Evolutionary conservation across 2,113 vertebrate species (phyloP).

Genomic region (Prunella himalayana): DNA sequence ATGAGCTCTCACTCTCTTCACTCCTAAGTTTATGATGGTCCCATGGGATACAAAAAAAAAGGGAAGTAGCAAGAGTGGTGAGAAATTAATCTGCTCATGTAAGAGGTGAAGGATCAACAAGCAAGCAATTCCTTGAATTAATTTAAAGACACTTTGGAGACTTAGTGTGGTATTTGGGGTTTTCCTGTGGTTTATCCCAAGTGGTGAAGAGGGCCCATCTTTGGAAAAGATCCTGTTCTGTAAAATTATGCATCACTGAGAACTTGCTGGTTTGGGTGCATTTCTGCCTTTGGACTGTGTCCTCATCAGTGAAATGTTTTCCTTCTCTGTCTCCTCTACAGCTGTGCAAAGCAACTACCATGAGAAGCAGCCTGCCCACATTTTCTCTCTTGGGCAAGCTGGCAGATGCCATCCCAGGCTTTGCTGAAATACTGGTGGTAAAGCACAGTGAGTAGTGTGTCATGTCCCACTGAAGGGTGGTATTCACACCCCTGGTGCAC

Average conservation of each 20-base stretch:
- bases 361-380: constrained; percentile 73
- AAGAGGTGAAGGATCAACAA: not conserved
- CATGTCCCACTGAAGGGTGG: not conserved
- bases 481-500: not conserved
- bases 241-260: not conserved
- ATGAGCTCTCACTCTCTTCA: not conserved
- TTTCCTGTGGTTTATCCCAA: not conserved
- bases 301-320: not conserved
- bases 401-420: constrained; percentile 76
- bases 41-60: not conserved
- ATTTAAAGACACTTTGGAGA: not conserved
- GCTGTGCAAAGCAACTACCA: constrained; percentile 63
- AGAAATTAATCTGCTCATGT: not conserved
- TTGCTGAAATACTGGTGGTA: constrained; percentile 76
- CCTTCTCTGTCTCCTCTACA: constrained; percentile 11
- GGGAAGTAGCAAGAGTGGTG: not conserved
- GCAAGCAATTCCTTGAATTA: not conserved
- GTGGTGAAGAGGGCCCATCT: not conserved
- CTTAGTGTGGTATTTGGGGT: not conserved
- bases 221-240: not conserved
- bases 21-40: not conserved
- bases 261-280: not conserved
- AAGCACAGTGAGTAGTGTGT: constrained; percentile 78
- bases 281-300: not conserved
- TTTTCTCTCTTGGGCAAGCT: constrained; percentile 87